Conservation (phyloP, 2,888 invertebrate species). For the Petrophora chlorosata region DNA sequence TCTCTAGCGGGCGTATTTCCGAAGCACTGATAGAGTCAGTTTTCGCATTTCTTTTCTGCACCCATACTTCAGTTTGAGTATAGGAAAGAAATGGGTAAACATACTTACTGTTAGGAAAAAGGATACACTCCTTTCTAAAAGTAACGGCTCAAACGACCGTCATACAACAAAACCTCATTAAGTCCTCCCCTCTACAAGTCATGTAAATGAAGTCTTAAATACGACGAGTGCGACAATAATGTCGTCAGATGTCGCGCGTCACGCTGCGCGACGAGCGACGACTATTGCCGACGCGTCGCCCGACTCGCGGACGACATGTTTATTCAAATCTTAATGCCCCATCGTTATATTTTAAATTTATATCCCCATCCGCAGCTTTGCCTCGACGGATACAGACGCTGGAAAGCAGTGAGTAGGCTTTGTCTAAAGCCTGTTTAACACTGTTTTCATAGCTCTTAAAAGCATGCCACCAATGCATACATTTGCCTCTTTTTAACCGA, state of each 20-base stretch:
- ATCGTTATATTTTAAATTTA: conserved; percentile 74
- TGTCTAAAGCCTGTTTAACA: no score
- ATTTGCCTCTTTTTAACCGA: no score
- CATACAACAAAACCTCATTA: conserved; percentile 9
- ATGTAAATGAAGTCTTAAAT: conserved; percentile 55
- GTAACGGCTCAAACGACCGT: not conserved
- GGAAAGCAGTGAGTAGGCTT: conserved; percentile 3
- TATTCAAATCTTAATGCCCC: conserved; percentile 74
- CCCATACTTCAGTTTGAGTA: no score
- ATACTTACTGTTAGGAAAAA: no score
- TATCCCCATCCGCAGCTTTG: conserved; percentile 38
- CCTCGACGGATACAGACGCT: not conserved
- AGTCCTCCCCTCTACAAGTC: conserved; percentile 4
- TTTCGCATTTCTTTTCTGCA: no score
- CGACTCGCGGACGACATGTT: conserved; percentile 62
- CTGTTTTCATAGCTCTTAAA: no score
- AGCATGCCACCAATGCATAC: no score
- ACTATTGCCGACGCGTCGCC: conserved; percentile 1
- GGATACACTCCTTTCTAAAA: no score
- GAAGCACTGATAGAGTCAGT: no score
- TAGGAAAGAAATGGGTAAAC: no score
- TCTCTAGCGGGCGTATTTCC: no score
- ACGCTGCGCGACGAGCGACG: conserved; percentile 42
- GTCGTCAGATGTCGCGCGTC: conserved; percentile 51
- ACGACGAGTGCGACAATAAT: conserved; percentile 44